Evolutionary conservation across 2,888 invertebrate species (phyloP), one percentile per base, ranked within the genome.

Genomic region (Bembecia ichneumoniformis): DNA sequence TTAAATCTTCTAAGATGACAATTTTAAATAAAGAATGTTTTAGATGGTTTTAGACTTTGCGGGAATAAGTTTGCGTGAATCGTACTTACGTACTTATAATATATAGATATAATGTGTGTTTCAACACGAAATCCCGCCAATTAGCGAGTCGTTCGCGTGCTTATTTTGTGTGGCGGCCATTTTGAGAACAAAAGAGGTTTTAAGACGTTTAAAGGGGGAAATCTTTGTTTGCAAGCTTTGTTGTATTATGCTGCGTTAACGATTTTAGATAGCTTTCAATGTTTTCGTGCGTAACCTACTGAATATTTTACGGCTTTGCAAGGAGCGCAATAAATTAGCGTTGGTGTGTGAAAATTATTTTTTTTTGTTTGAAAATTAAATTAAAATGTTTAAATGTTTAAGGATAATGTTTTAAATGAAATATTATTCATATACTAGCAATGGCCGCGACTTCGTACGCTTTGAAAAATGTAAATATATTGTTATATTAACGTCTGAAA

Each of bases 261-360:
- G 63, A 73, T 71, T 73, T 71, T 63, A 65, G 56, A 63, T 58
- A 58, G 52, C 53, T 58, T 56, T 55, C 58, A 53, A 58, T 57
- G 57, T 56, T 55, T 51, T 52, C 53, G 49, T 51, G 47, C 49
- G 51, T 47, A 55, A 9, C 28, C 28, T 54, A 52, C 54, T 55
- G 56, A 59, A 66, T 65, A 66, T 68, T 62, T 62, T 62, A 59
- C 53, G 52, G 54, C 48, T 49, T 56, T 57, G 63, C 60, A 61
- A 65, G 63, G 60, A 54, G 56, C 63, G 69, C 68, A 75, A 78
- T 80, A 76, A 77, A 77, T 82, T 82, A 82, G 75, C 80, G 60
- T 52, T 52, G 28, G 56, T 51, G 64, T 73, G 79, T 63, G 73
- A 82, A 76, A 62, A 66, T 52, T 9, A 3, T 16, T 11, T 16